Evolutionary conservation across 2,113 vertebrate species (phyloP), one percentile per base, ranked within the genome.

Genomic region (Hymenochirus boettgeri): DNA sequence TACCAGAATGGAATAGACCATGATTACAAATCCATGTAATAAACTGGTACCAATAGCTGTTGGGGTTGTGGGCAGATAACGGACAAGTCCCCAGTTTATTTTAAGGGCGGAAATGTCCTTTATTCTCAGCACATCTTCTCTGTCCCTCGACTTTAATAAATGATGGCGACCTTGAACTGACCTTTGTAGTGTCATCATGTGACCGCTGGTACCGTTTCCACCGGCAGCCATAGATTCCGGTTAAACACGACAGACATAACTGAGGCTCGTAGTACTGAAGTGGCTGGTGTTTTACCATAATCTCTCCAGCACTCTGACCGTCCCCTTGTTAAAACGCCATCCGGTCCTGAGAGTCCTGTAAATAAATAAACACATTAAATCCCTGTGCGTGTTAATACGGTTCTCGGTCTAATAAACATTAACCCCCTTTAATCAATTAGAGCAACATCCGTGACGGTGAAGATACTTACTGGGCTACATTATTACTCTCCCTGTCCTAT

Each of bases 201-300:
- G 93, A 99, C 65, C 96, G 93, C 82, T 98, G 96, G 87, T 99
- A 98, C 73, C 96, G 93, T 83, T 99, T 97, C 96, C 95, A 98
- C 72, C 96, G 93, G 86, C 95, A 98, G 74, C 95, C 95, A 57
- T 97, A 98, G 86, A 98, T 94, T 73, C 96, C 96, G 0, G 95
- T 96, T 83, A 99, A 86, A 62, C 95, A 94, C 75, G 96, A 99
- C 79, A 99, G 78, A 74, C 95, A 96, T 74, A 96, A 81, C 83
- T 99, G 96, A 5, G 93, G 95, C 86, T 98, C 95, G 2, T 99
- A 99, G 86, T 98, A 96, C 88, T 99, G 96, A 69, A 99, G 87
- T 8, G 96, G 95, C 77, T 98, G 95, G 87, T 99, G 96, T 75
- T 93, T 97, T 74, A 99, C 94, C 96, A 99, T 99, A 88, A 91